Percentiles rank a stretch among this genome's conserved stretches.
Evolutionary conservation across 2,888 invertebrate genomes (phyloP).

Genomic region (Aproaerema taeniolella): DNA sequence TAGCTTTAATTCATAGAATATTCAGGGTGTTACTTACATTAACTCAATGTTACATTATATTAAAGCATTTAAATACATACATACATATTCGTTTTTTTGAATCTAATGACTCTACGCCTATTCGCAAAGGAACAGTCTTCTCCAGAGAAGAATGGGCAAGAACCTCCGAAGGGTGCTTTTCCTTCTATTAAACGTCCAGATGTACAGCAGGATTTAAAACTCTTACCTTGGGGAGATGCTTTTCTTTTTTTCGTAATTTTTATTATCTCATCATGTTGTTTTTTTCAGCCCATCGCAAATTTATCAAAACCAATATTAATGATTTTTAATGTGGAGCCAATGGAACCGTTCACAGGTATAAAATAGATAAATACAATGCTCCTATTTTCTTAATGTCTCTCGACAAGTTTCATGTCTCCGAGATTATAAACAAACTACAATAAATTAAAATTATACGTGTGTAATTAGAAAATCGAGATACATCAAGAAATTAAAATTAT

Average conservation of each 20-base stretch:
- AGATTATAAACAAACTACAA: too few species aligned
- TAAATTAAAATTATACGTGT: too few species aligned
- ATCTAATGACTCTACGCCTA: too few species aligned
- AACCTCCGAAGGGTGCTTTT: not conserved
- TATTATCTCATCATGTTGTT: not conserved
- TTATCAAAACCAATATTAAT: slow-evolving; percentile 55
- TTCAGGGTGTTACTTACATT: too few species aligned
- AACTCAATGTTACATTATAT: too few species aligned
- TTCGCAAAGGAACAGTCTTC: too few species aligned
- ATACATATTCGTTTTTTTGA: too few species aligned
- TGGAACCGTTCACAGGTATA: slow-evolving; percentile 38
- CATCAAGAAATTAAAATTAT: too few species aligned
- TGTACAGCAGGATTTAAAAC: not conserved
- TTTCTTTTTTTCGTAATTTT: not conserved
- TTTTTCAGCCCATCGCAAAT: slow-evolving; percentile 51
- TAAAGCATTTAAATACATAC: too few species aligned
- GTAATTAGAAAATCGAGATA: too few species aligned
- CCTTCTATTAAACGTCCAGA: not conserved
- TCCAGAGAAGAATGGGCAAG: too few species aligned
- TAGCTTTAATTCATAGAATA: too few species aligned
- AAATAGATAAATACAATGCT: not conserved
- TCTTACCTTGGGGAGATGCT: not conserved
- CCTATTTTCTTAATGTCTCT: not conserved
- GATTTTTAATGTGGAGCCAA: slow-evolving; percentile 39
- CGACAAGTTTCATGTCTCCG: not conserved